Conservation (phyloP, 2,888 invertebrate species). For the Gastracanthus pulcherrimus region DNA sequence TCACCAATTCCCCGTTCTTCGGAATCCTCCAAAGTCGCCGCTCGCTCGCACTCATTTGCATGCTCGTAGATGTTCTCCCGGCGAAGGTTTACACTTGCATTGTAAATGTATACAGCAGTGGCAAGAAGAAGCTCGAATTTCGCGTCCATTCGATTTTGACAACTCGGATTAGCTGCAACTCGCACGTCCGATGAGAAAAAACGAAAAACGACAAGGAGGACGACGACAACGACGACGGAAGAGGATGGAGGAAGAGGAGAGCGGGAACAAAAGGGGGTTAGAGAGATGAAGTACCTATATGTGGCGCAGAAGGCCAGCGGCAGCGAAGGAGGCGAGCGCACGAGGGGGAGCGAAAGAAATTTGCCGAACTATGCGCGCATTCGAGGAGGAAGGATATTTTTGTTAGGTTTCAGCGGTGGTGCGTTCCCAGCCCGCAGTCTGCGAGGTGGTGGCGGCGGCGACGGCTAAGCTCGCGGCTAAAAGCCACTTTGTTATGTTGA, state of each 20-base stretch:
- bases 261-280: not conserved
- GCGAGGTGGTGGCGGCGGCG: not conserved
- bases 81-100: no score
- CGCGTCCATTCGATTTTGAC: constrained; percentile 17
- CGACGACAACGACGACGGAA: no score
- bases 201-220: no score
- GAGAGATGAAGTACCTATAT: constrained; percentile 10
- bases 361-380: not conserved
- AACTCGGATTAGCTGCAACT: constrained; percentile 13
- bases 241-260: not conserved
- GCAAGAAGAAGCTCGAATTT: not conserved
- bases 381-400: constrained; percentile 1
- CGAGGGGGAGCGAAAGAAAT: not conserved
- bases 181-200: no score
- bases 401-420: not conserved
- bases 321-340: not conserved
- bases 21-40: no score
- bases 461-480: not conserved
- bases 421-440: constrained; percentile 29
- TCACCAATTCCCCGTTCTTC: no score
- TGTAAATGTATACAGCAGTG: no score
- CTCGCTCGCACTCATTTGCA: no score
- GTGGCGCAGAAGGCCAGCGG: not conserved
- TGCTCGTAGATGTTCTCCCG: no score
- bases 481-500: constrained; percentile 51